Evolutionary conservation across 2,888 invertebrate genomes (phyloP), one percentile per base, ranked within the genome.

Genomic region (Brassicogethes aeneus): DNA sequence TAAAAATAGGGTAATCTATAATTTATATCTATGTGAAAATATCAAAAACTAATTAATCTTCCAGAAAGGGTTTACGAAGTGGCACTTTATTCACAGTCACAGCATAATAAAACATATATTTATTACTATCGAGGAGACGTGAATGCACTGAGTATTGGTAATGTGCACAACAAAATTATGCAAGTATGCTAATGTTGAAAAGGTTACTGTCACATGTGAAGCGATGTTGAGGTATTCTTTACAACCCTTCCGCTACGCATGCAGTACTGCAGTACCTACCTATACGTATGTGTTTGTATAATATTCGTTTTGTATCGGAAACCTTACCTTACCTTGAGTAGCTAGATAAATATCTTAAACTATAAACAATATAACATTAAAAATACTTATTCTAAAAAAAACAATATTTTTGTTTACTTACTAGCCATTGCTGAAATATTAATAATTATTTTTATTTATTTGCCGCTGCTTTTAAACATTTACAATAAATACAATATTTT

Each of bases 41-140:
- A 44, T 44, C 44, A 42, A 44, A 44, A 35, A 42, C 32, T 38
- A 40, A 46, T 46, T 46, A 46, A 46, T 46, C 46, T 42, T 39
- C n/a, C 23, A 34, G 36, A 39, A 44, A 34, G 42, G 36, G 8
- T 38, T n/a, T n/a, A 38, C 15, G 15, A 8, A 40, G 40, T 23
- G 35, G 38, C 29, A 41, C 39, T 46, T 41, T 43, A 44, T 42
- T 39, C 46, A 35, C 37, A 39, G 37, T 41, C 37, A 33, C 37
- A 37, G 32, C 39, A 39, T 34, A 38, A 43, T 38, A 40, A 41
- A 45, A 39, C 39, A 43, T 42, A 40, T 42, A 44, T 44, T 47
- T 42, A 47, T 47, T 47, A 47, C 47, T 42, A 37, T 37, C 12
- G 33, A 5, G 16, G 39, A 5, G 33, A 37, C 37, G 37, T 37